Base-by-base conservation (phyloP, 2,888 invertebrate species). In the Stratiomys singularior region DNA sequence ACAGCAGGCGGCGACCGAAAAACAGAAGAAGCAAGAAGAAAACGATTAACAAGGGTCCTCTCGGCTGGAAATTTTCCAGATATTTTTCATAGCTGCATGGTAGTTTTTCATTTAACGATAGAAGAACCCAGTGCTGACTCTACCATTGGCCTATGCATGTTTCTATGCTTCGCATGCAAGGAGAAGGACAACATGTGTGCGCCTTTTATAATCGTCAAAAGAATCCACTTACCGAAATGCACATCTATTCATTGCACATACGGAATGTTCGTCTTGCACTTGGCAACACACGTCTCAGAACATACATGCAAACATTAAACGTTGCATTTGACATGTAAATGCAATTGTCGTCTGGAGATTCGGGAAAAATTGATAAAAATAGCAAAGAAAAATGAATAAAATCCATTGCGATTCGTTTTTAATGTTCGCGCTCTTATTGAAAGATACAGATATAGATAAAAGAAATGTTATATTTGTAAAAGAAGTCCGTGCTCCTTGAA, bases 51-150 rank as follows among this genome's bases (percentile, higher is more conserved):
- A 46, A 46, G 27, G 47, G 47, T 47, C 66, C 13, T 23, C 47
- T 47, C 69, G 18, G 23, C 47, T 69, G 69, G 69, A 69, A 69
- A 69, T 69, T 60, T 69, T 46, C 69, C 69, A 69, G 46, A 46
- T 67, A 67, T 69, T 69, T 46, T 69, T 47, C 69, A 37, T 64
- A 64, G n/a, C 30, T 67, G 21, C 37, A 69, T 47, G 47, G 7
- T 47, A 46, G 69, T 47, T n/a, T 69, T 69, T 69, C 69, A 46
- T 46, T 44, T 69, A 69, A 69, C 13, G 69, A 47, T 1, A 46
- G 69, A 30, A 69, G 23, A 47, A 69, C 46, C 47, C 46, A 69
- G n/a, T 46, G 69, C 25, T 23, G 23, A 21, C 37, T n/a, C 13
- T 47, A 47, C 9, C 47, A 25, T 7, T 7, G n/a, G 21, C 21